These are phyloP conservation scores for Sebastiscus albofasciatus DNA, from an alignment of 2,797 vertebrate species.

Conservation along the genomic window DNA sequence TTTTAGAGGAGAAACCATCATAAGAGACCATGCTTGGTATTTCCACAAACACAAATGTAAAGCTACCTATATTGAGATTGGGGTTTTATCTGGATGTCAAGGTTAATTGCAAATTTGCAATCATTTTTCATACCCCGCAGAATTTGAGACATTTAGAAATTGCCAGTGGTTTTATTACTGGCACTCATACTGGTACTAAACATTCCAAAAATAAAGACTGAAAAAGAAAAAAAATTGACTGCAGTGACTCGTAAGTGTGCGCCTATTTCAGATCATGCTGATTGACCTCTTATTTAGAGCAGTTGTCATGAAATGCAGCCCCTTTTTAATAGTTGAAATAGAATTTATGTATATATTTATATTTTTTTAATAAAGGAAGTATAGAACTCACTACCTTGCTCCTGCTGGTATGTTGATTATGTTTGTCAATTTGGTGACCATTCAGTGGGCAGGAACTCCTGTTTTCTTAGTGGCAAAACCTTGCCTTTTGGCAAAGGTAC, in stretches of 20 bases:
- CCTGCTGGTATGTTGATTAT: conserved; percentile 90
- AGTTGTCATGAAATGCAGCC: conserved; percentile 88
- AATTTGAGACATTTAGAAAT: conserved; percentile 83
- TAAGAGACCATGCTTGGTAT: conserved; percentile 79
- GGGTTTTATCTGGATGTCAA: conserved; percentile 86
- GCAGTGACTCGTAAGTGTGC: conserved; percentile 87
- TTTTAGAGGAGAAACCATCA: conserved; percentile 76
- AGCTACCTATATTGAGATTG: conserved; percentile 83
- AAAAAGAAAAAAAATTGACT: conserved; percentile 82
- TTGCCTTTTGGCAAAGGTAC: conserved; percentile 81
- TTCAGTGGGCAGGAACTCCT: conserved; percentile 85
- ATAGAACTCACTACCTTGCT: conserved; percentile 90
- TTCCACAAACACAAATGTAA: conserved; percentile 82
- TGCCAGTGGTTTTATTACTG: conserved; percentile 82
- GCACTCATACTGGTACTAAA: conserved; percentile 86
- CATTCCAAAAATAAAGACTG: conserved; percentile 88
- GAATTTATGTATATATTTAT: conserved; percentile 92
- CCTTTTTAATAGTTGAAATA: conserved; percentile 91
- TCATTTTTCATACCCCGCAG: conserved; percentile 84
- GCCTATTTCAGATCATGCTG: conserved; percentile 87
- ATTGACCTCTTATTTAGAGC: conserved; percentile 89
- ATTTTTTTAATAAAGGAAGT: conserved; percentile 92
- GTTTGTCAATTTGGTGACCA: conserved; percentile 86
- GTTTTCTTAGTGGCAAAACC: conserved; percentile 82
- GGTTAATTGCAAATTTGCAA: conserved; percentile 85